Percentiles rank a stretch among this genome's conserved stretches.
Evolutionary conservation across 2,113 vertebrate species (phyloP).

Genomic region (Dipodomys spectabilis): DNA sequence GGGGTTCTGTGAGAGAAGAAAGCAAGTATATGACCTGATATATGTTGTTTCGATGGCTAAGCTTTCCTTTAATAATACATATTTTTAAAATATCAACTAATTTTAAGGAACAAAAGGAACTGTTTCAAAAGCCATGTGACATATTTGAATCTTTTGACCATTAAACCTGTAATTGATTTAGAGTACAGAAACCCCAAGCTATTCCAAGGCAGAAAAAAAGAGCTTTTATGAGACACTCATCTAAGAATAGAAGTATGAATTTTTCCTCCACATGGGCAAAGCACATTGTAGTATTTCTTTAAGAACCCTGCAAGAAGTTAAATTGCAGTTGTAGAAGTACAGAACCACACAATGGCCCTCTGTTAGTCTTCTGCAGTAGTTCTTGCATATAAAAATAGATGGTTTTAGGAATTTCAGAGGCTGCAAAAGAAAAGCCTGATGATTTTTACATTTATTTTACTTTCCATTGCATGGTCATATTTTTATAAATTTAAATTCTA

Average conservation of each 20-base stretch:
- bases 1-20: not conserved
- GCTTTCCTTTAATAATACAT: not conserved
- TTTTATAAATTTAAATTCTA: conserved; percentile 46
- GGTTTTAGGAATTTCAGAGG: conserved; percentile 43
- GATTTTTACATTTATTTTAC: conserved; percentile 57
- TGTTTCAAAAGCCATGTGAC: conserved; percentile 17
- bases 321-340: conserved; percentile 48
- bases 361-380: conserved; percentile 48
- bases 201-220: conserved; percentile 54
- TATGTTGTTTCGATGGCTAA: not conserved
- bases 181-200: conserved; percentile 56
- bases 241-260: conserved; percentile 71
- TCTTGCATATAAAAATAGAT: conserved; percentile 61
- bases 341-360: conserved; percentile 43
- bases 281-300: conserved; percentile 53
- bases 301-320: conserved; percentile 68
- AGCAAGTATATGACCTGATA: not conserved
- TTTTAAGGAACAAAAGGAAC: conserved; percentile 43
- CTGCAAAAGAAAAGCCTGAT: conserved; percentile 55
- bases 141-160: conserved; percentile 55
- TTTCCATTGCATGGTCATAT: conserved; percentile 20
- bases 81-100: not conserved
- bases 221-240: conserved; percentile 68
- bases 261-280: conserved; percentile 52
- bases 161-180: conserved; percentile 66